These are phyloP conservation scores for Plagodis dolabraria DNA, from an alignment of 2,888 invertebrate genomes.

Conservation along the genomic window DNA sequence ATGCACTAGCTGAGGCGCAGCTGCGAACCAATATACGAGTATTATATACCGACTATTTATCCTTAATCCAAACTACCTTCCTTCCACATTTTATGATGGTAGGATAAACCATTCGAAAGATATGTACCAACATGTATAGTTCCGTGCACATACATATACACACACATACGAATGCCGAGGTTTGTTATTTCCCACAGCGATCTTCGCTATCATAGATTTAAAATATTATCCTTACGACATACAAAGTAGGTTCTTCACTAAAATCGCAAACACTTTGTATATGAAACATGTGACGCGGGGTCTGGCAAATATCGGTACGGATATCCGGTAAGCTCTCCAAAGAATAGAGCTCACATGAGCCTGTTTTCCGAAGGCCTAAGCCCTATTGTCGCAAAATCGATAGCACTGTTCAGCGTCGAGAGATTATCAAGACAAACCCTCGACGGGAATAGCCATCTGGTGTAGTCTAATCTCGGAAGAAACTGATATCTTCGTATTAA, in stretches of 20 bases:
- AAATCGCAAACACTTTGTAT: not conserved
- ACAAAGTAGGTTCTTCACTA: not conserved
- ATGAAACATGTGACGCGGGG: not conserved
- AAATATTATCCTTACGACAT: too few species aligned
- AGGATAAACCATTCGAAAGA: too few species aligned
- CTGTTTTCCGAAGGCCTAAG: slow-evolving; percentile 11
- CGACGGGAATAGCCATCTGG: slow-evolving; percentile 6
- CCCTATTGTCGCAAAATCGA: slow-evolving; percentile 25
- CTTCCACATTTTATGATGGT: too few species aligned
- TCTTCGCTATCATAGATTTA: too few species aligned
- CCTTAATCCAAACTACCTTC: too few species aligned
- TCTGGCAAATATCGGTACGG: slow-evolving; percentile 5
- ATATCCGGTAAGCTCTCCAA: slow-evolving; percentile 15
- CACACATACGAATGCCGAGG: too few species aligned
- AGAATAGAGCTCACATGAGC: slow-evolving; percentile 12
- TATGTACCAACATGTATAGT: too few species aligned
- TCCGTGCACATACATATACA: too few species aligned
- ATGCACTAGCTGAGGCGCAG: too few species aligned
- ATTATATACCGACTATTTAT: too few species aligned
- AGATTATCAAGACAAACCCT: slow-evolving; percentile 9
- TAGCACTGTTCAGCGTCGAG: slow-evolving; percentile 10
- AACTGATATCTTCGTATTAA: not conserved
- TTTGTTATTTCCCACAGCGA: too few species aligned
- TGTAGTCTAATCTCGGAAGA: not conserved
- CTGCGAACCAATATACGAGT: too few species aligned